Conservation (phyloP, 2,797 vertebrate species). For the Prionace glauca region DNA sequence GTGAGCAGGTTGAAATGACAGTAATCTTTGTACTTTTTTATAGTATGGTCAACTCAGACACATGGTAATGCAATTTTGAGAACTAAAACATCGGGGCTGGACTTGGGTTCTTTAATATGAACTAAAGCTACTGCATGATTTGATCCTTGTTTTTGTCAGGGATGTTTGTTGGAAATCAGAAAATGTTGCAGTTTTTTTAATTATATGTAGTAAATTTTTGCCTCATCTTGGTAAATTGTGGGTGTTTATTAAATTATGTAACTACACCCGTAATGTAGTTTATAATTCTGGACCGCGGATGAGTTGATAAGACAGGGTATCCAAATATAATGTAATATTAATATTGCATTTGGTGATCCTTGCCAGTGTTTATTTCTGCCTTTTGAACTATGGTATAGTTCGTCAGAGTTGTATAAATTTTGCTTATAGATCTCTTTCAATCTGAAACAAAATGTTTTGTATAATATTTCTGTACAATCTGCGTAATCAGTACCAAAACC, state of each 20-base stretch:
- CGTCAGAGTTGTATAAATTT: constrained; percentile 11
- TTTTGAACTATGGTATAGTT: constrained; percentile 16
- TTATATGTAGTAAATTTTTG: constrained; percentile 69
- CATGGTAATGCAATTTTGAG: constrained; percentile 59
- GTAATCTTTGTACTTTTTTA: constrained; percentile 54
- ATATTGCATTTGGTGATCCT: constrained; percentile 39
- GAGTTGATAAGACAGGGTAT: constrained; percentile 55
- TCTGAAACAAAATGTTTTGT: constrained; percentile 54
- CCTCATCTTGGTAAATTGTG: constrained; percentile 71
- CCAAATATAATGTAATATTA: constrained; percentile 61
- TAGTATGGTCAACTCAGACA: constrained; percentile 66
- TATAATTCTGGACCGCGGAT: constrained; percentile 56
- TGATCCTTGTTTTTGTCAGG: constrained; percentile 87
- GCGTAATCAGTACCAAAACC: constrained; percentile 60
- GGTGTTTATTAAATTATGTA: constrained; percentile 59
- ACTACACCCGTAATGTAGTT: constrained; percentile 64
- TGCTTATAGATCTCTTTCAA: constrained; percentile 54
- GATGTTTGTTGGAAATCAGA: constrained; percentile 58
- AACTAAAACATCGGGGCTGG: constrained; percentile 58
- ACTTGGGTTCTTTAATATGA: constrained; percentile 66
- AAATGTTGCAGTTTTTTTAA: constrained; percentile 62
- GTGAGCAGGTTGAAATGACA: constrained; percentile 70
- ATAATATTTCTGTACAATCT: constrained; percentile 55
- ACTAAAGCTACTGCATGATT: constrained; percentile 69
- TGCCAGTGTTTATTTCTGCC: constrained; percentile 15